Percentiles rank a stretch among this genome's conserved stretches.
Conservation (phyloP, 2,888 invertebrate species). For the Monopis laevigella region DNA sequence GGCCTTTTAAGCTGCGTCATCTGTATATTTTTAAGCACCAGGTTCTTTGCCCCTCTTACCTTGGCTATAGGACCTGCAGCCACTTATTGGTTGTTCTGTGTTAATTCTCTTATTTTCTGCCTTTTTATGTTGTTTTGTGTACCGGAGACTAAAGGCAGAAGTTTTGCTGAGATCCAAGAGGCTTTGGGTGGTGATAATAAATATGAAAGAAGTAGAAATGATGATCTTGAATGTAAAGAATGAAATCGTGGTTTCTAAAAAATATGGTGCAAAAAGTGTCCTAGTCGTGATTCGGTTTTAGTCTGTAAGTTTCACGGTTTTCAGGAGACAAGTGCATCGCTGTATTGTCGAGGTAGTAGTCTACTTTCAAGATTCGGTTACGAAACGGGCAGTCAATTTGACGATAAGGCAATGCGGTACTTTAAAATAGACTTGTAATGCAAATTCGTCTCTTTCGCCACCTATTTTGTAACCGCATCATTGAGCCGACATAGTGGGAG, state of each 20-base stretch:
- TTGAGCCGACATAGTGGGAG: no score
- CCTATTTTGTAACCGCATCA: no score
- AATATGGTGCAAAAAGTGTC: neutral
- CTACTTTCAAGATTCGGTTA: no score
- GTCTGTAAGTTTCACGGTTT: neutral
- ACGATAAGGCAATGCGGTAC: no score
- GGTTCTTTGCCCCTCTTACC: slow-evolving; percentile 31
- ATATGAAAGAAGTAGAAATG: neutral
- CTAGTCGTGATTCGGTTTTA: neutral
- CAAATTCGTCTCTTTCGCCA: no score
- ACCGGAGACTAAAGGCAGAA: slow-evolving; percentile 48
- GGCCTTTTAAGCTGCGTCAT: slow-evolving; percentile 20
- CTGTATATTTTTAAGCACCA: slow-evolving; percentile 28
- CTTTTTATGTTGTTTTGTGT: slow-evolving; percentile 29
- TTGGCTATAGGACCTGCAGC: slow-evolving; percentile 29
- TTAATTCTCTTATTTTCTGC: slow-evolving; percentile 25
- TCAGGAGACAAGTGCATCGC: no score
- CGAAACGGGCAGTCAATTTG: no score
- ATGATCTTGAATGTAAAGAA: neutral
- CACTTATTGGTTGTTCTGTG: slow-evolving; percentile 34
- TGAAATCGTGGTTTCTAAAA: neutral
- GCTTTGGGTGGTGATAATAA: slow-evolving; percentile 23
- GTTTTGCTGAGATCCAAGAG: slow-evolving; percentile 38
- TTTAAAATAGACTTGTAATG: no score
- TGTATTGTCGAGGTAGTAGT: no score